Conservation (phyloP, 2,797 vertebrate genomes). For the Thalassophryne amazonica region DNA sequence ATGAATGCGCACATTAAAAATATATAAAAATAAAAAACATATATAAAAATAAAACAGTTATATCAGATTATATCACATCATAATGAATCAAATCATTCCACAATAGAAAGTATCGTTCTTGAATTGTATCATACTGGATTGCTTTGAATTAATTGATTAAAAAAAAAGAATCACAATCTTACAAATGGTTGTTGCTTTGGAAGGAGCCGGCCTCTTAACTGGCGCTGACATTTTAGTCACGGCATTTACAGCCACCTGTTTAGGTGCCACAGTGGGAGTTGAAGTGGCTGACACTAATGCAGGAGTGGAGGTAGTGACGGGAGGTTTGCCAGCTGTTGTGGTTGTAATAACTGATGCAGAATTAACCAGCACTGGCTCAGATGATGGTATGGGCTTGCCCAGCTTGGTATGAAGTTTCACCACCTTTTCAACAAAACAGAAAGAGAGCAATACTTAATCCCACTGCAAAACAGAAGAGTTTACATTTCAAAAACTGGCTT, state of each 20-base stretch:
- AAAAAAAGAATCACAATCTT: slow-evolving; percentile 31
- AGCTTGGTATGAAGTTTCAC: slow-evolving; percentile 86
- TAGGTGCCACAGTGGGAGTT: slow-evolving; percentile 29
- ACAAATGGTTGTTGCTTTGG: slow-evolving; percentile 69
- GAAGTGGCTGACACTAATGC: slow-evolving; percentile 27
- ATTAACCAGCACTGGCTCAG: slow-evolving; percentile 77
- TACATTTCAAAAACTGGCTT: slow-evolving; percentile 26
- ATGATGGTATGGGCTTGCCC: slow-evolving; percentile 85
- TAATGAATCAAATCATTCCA: no score
- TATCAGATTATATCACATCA: no score
- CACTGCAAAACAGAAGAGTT: slow-evolving; percentile 15
- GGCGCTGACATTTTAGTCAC: slow-evolving; percentile 20
- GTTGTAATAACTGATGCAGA: slow-evolving; percentile 63
- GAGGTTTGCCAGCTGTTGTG: slow-evolving; percentile 59
- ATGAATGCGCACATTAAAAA: no score
- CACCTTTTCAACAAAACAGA: slow-evolving; percentile 71
- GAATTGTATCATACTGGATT: no score
- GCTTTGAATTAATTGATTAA: no score
- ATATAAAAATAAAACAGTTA: no score
- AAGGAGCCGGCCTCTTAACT: slow-evolving; percentile 58
- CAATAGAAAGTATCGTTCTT: no score
- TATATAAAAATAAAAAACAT: no score
- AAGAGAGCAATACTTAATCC: slow-evolving; percentile 23
- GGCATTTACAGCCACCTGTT: slow-evolving; percentile 26
- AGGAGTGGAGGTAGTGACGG: slow-evolving; percentile 13